Evolutionary conservation across 2,797 vertebrate species (phyloP).

Genomic region (Acropternis orthonyx): DNA sequence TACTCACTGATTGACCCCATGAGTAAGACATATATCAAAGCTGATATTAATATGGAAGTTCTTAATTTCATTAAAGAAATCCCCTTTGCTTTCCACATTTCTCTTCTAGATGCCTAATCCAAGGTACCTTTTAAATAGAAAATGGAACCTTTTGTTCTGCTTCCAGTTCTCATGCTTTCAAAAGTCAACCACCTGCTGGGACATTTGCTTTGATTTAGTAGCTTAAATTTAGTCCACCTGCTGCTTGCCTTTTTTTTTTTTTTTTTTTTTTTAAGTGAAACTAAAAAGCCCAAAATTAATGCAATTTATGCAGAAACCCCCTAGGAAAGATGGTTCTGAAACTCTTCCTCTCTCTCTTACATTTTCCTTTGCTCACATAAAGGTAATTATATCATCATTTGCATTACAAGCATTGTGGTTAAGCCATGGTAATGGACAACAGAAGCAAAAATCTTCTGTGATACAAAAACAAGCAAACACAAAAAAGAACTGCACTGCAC

Average conservation of each 20-base stretch:
- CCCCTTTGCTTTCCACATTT: neutral
- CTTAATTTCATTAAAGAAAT: neutral
- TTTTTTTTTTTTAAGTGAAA: neutral
- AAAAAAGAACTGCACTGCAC: no score
- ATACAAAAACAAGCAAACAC: neutral
- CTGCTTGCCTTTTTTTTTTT: neutral
- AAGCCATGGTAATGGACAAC: neutral
- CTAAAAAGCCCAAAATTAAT: neutral
- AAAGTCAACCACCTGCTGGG: neutral
- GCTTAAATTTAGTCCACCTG: slow-evolving; percentile 39
- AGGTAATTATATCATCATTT: neutral
- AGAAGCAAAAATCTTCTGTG: neutral
- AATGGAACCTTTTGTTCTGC: slow-evolving; percentile 14
- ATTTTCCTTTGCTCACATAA: neutral
- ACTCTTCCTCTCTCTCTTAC: neutral
- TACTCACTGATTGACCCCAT: neutral
- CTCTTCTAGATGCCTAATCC: neutral
- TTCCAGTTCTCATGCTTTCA: slow-evolving; percentile 27
- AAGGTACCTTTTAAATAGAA: neutral
- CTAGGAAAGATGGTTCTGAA: neutral
- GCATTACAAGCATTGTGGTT: neutral
- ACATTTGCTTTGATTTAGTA: slow-evolving; percentile 39
- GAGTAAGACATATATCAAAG: neutral
- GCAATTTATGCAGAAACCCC: neutral
- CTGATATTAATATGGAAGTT: neutral